A percentile compares a stretch with the other conserved stretches of the same genome.
Conservation (phyloP, 1,140 invertebrate species). For the Geopemphigus sp. region DNA sequence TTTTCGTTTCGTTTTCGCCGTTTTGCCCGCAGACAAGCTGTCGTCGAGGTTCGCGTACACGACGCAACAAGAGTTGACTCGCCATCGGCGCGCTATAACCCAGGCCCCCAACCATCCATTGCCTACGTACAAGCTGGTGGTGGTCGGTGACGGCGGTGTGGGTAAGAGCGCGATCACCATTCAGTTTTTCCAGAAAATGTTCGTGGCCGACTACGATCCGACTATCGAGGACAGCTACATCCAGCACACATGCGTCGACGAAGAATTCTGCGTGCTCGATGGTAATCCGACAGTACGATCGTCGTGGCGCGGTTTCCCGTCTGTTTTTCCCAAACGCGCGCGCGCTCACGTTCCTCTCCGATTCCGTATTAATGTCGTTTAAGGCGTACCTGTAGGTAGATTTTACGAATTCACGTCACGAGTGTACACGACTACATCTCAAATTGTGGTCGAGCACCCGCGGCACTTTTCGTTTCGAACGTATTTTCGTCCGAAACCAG, state of each 20-base stretch:
- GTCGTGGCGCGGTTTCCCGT: no score
- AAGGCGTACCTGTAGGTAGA: no score
- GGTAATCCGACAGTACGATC: conserved; percentile 60
- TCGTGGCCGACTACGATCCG: conserved; percentile 87
- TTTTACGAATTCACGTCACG: no score
- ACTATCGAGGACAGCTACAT: conserved; percentile 90
- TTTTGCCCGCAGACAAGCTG: conserved; percentile 17
- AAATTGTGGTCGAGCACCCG: no score
- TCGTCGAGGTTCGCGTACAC: conserved; percentile 38
- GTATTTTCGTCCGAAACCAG: no score
- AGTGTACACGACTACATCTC: no score
- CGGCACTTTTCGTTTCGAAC: no score
- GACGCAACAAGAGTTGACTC: conserved; percentile 45
- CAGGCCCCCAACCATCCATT: conserved; percentile 49
- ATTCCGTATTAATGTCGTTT: no score
- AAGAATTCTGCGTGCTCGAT: conserved; percentile 86
- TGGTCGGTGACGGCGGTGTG: conserved; percentile 85
- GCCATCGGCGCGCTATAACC: conserved; percentile 45
- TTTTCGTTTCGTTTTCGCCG: no score
- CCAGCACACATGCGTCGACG: conserved; percentile 89
- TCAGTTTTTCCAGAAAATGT: conserved; percentile 83
- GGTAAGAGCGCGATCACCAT: conserved; percentile 90
- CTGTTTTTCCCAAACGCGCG: no score
- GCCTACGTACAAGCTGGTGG: conserved; percentile 80
- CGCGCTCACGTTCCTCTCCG: no score